These are phyloP conservation scores for Turritopsis dohrnii DNA, from an alignment of 30 jellyfish, hydroid and myxozoan species.

Conservation along the genomic window DNA sequence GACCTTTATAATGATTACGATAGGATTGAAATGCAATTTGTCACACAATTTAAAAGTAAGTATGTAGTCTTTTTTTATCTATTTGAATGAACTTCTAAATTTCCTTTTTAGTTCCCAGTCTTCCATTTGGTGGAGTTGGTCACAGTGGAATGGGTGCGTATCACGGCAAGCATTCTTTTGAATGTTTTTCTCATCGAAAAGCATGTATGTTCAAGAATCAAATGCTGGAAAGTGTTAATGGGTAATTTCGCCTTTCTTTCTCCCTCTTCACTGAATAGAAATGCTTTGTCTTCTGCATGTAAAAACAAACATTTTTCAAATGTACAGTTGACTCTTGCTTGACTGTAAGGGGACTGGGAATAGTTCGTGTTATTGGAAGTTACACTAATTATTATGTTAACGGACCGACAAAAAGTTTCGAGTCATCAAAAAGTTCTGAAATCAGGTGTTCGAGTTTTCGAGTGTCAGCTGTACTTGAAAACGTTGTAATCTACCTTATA, in stretches of 20 bases:
- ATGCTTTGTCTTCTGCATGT: background rate
- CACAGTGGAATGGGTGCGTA: conserved; percentile 95
- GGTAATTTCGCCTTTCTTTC: background rate
- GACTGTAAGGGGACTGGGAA: too few species aligned
- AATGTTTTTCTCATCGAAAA: conserved; percentile 68
- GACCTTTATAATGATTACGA: too few species aligned
- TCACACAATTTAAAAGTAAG: background rate
- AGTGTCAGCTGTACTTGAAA: too few species aligned
- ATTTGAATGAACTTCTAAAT: background rate
- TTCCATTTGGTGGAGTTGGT: conserved; percentile 98
- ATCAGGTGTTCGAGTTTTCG: too few species aligned
- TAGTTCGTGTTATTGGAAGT: too few species aligned
- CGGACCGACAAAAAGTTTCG: too few species aligned
- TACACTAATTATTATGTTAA: too few species aligned
- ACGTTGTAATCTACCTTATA: too few species aligned
- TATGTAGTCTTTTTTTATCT: background rate
- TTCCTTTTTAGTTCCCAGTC: conserved; percentile 43
- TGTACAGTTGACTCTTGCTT: too few species aligned
- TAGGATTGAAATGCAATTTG: too few species aligned
- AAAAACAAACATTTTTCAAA: too few species aligned
- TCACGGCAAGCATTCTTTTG: conserved; percentile 72
- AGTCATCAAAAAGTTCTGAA: too few species aligned
- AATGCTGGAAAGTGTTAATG: conserved; percentile 51
- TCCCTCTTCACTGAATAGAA: background rate
- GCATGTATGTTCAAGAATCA: conserved; percentile 74